Conservation (phyloP, 1,140 invertebrate genomes). For the Cydia pomonella region DNA sequence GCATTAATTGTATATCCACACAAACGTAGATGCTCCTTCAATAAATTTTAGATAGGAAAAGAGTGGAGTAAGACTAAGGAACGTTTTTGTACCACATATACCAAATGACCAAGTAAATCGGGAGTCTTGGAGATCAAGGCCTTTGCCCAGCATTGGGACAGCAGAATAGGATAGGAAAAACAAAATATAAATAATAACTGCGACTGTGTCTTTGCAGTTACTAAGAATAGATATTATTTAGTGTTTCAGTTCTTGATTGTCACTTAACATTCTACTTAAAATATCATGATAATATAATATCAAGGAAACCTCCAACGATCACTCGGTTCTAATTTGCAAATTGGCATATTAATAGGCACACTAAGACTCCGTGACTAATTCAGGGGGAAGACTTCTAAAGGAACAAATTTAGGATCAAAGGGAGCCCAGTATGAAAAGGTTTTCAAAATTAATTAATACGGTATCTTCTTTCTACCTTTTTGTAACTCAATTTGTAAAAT, state of each 20-base stretch:
- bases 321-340: conserved; percentile 23
- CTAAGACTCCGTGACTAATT: conserved; percentile 10
- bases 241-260: neutral
- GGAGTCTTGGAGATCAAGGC: no score
- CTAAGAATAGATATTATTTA: neutral
- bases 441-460: conserved; percentile 46
- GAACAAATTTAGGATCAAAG: conserved; percentile 38
- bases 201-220: no score
- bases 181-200: no score
- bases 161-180: no score
- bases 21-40: no score
- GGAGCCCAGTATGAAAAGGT: conserved; percentile 42
- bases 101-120: no score
- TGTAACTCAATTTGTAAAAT: conserved; percentile 24
- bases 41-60: no score
- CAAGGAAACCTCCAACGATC: neutral
- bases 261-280: neutral
- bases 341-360: conserved; percentile 17
- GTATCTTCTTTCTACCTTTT: neutral
- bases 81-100: no score
- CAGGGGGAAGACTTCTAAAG: conserved; percentile 14
- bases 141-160: no score
- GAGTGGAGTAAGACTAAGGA: no score
- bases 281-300: neutral
- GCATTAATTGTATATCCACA: no score